Evolutionary conservation across 2,113 vertebrate genomes (phyloP).

Genomic region (Toxotes jaculatrix): DNA sequence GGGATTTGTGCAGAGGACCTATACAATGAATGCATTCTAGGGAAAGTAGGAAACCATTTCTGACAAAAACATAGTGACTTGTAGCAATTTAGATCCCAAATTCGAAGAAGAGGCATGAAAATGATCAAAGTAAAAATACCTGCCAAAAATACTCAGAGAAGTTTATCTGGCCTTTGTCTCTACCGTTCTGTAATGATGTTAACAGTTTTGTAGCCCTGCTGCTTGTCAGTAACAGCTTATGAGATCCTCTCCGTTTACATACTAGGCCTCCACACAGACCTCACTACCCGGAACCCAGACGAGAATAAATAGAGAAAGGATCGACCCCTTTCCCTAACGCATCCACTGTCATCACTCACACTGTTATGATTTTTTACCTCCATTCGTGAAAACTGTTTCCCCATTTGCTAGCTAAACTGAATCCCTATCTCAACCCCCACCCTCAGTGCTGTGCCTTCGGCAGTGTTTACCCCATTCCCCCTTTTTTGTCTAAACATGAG

Average conservation of each 20-base stretch:
- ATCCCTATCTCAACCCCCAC: conserved; percentile 16
- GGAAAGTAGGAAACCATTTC: neutral
- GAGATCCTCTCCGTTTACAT: conserved; percentile 14
- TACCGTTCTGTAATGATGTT: conserved; percentile 1
- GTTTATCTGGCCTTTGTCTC: conserved; percentile 19
- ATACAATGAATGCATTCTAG: neutral
- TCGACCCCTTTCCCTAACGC: conserved; percentile 23
- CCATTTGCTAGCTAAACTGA: conserved; percentile 11
- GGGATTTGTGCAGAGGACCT: neutral
- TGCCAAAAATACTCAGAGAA: neutral
- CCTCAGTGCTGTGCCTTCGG: neutral
- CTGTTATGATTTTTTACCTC: conserved; percentile 41
- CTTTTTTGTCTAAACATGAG: conserved; percentile 51
- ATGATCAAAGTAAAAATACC: neutral
- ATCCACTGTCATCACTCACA: conserved; percentile 57
- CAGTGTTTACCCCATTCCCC: conserved; percentile 27
- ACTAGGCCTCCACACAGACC: conserved; percentile 15
- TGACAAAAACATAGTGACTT: neutral
- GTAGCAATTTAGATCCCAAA: neutral
- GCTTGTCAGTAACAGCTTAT: conserved; percentile 63
- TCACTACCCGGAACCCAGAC: conserved; percentile 3
- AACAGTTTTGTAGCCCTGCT: conserved; percentile 21
- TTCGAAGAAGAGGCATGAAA: neutral
- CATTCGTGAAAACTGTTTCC: conserved; percentile 31
- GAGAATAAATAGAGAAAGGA: conserved; percentile 37